Evolutionary conservation across 2,888 invertebrate species (phyloP), one percentile per base, ranked within the genome.

Genomic region (Eledona agricola): DNA sequence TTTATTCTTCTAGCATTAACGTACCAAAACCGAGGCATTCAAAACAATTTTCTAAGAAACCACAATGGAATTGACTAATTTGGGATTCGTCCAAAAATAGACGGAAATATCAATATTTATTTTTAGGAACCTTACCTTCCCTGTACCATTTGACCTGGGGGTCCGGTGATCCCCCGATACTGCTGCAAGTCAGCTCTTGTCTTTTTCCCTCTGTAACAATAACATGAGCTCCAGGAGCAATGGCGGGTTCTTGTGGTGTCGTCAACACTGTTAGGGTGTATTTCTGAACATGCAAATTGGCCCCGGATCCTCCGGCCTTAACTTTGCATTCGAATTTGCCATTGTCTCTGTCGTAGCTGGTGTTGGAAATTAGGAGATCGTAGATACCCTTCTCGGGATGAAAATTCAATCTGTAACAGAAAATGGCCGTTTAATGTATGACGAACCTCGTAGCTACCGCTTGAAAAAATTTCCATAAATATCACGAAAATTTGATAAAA

Each of bases 251-350:
- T 59, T 89, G 87, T 0, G 95, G 95, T 37, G 87, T 85, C 20
- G 93, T 89, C 51, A 95, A 82, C 49, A 95, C 93, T 16, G 93
- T 93, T 65, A 95, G 81, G 59, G 86, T 84, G 72, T 92, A 88
- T 54, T 86, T 85, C 77, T 93, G 91, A 60, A 89, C 87, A 79
- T 93, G 92, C 64, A 93, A 81, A 75, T 89, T 89, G 56, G 84
- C 83, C 26, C 93, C 93, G 13, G 90, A 90, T 60, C 89, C 93
- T 66, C 83, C 88, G 56, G 86, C 92, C 80, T 88, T 92, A 69
- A 89, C 87, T 67, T 88, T 88, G 77, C 95, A 96, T 79, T 92
- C 93, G 80, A 93, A 96, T 69, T 87, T 85, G 42, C 93, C 95
- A 77, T 94, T 94, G 80, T 93, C 95, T 10, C 90, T 83, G 72